Evolutionary conservation across 2,888 invertebrate species (phyloP).

Genomic region (Volucella zonaria): DNA sequence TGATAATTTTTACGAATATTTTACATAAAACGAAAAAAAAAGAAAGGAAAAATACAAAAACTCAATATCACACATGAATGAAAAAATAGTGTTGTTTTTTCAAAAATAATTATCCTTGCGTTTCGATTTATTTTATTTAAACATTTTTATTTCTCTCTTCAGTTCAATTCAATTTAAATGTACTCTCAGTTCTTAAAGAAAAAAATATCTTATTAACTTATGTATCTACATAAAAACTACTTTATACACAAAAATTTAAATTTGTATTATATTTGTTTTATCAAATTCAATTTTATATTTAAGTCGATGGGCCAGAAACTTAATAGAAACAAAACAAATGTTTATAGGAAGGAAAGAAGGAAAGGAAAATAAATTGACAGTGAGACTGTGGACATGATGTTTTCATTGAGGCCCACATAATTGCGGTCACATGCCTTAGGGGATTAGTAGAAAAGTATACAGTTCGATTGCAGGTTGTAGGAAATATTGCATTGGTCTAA

Average conservation of each 20-base stretch:
- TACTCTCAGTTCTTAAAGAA: constrained; percentile 54
- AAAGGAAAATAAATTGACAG: neutral
- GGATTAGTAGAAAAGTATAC: too few relatives aligned
- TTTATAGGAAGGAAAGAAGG: neutral
- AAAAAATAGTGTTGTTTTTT: constrained; percentile 4
- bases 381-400: neutral
- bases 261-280: constrained; percentile 18
- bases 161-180: constrained; percentile 43
- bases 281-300: constrained; percentile 28
- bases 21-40: constrained; percentile 23
- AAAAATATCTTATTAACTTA: constrained; percentile 54
- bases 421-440: too few relatives aligned
- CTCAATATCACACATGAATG: constrained; percentile 2
- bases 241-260: constrained; percentile 57
- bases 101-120: neutral
- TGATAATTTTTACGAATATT: constrained; percentile 32
- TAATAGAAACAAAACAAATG: neutral
- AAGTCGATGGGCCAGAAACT: constrained; percentile 56
- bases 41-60: neutral
- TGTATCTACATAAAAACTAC: constrained; percentile 70
- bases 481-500: constrained; percentile 42
- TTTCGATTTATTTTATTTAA: neutral
- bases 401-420: neutral
- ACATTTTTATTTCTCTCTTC: neutral
- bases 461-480: neutral